Evolutionary conservation across 2,113 vertebrate genomes (phyloP).

Genomic region (Trachemys scripta): DNA sequence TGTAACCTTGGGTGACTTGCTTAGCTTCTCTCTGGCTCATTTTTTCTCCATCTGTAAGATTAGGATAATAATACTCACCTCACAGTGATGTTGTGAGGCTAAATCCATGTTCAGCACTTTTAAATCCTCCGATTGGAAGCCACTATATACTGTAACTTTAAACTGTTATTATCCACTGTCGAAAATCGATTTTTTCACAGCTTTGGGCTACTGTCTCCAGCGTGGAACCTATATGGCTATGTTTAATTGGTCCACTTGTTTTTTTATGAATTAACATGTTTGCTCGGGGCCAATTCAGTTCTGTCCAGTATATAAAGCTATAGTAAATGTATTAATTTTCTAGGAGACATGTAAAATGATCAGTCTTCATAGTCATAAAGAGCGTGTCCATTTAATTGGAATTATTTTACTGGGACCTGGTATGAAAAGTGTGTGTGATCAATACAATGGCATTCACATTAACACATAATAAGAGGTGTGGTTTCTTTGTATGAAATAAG

Average conservation of each 20-base stretch:
- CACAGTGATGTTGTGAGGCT: background rate
- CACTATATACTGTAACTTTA: rapidly evolving
- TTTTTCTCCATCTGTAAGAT: background rate
- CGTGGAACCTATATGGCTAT: rapidly evolving
- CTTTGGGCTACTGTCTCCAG: background rate
- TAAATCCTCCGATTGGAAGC: background rate
- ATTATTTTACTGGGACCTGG: background rate
- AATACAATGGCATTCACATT: background rate
- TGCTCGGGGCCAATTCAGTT: background rate
- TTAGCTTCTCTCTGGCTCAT: background rate
- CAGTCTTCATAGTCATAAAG: background rate
- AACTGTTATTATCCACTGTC: rapidly evolving
- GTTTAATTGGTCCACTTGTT: background rate
- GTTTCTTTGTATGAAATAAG: background rate
- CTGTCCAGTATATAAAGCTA: background rate
- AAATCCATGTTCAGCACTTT: background rate
- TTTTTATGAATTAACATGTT: background rate
- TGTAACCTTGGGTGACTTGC: background rate
- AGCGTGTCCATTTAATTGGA: background rate
- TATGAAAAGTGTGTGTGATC: background rate
- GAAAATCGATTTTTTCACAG: background rate
- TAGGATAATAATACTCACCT: background rate
- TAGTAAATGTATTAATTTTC: background rate
- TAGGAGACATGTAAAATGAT: background rate
- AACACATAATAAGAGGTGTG: background rate